These are phyloP conservation scores for Phoxinus dragarum DNA, from an alignment of 2,797 vertebrate genomes.

Conservation along the genomic window DNA sequence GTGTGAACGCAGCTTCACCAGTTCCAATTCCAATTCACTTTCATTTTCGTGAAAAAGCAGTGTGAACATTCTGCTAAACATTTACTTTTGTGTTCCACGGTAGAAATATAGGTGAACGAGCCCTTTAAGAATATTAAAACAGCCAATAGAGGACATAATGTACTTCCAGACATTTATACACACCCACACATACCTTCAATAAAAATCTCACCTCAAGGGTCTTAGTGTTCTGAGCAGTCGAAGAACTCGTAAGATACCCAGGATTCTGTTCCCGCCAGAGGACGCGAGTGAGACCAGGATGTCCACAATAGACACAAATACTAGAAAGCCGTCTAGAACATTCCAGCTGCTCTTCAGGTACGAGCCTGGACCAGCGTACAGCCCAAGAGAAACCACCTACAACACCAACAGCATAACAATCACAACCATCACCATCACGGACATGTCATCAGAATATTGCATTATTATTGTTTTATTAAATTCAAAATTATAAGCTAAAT, in stretches of 20 bases:
- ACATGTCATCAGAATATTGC: not conserved
- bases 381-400: conserved; percentile 91
- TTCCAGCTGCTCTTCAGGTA: conserved; percentile 99
- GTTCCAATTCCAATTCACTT: not conserved
- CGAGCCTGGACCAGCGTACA: conserved; percentile 87
- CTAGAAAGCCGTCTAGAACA: conserved; percentile 90
- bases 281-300: conserved; percentile 93
- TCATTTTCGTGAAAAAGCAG: not conserved
- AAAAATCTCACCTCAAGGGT: conserved; percentile 84
- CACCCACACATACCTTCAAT: not conserved
- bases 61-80: not conserved
- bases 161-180: conserved; percentile 22
- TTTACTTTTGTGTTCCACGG: not conserved
- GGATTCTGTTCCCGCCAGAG: conserved; percentile 88
- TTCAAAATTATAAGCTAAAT: not conserved
- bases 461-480: not conserved
- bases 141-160: not conserved
- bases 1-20: not conserved
- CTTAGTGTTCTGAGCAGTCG: conserved; percentile 92
- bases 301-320: conserved; percentile 95
- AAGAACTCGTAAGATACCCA: conserved; percentile 91
- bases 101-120: not conserved
- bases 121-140: not conserved
- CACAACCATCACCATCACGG: conserved; percentile 2
- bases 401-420: not conserved